Evolutionary conservation across 2,113 vertebrate species (phyloP).

Genomic region (Tachycineta bicolor): DNA sequence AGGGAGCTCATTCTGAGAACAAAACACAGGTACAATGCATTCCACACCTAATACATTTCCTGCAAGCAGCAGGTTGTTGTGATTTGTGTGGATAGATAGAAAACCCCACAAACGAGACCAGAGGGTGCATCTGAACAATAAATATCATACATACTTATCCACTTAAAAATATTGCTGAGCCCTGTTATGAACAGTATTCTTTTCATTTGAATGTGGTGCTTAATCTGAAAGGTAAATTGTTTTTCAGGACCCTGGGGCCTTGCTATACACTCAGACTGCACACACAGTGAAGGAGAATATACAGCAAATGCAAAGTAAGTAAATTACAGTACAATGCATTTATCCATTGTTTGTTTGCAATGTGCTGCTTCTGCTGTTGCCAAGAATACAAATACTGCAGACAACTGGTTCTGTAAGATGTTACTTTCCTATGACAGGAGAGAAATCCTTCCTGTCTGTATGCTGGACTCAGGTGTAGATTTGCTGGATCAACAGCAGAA

Average conservation of each 20-base stretch:
- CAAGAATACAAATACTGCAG: not conserved
- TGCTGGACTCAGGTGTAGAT: not conserved
- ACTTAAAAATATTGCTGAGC: not conserved
- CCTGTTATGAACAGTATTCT: not conserved
- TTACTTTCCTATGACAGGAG: not conserved
- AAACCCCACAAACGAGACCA: not conserved
- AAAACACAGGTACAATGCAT: not conserved
- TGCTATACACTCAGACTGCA: not conserved
- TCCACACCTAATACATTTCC: not conserved
- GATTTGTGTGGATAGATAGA: not conserved
- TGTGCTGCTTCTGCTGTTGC: not conserved
- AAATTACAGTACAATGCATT: not conserved
- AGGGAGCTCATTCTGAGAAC: slow-evolving; percentile 90
- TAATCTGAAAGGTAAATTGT: slow-evolving; percentile 11
- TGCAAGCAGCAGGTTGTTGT: not conserved
- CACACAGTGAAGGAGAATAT: not conserved
- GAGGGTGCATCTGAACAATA: not conserved
- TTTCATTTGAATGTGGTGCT: not conserved
- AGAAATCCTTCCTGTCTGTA: not conserved
- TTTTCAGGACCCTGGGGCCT: not conserved
- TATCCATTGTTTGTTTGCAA: not conserved
- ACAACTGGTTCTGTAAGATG: not conserved
- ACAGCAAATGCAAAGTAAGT: slow-evolving; percentile 6
- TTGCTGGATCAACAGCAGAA: not conserved
- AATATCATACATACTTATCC: not conserved